Conservation (phyloP, 2,888 invertebrate genomes). For the Piscicola geometra region DNA sequence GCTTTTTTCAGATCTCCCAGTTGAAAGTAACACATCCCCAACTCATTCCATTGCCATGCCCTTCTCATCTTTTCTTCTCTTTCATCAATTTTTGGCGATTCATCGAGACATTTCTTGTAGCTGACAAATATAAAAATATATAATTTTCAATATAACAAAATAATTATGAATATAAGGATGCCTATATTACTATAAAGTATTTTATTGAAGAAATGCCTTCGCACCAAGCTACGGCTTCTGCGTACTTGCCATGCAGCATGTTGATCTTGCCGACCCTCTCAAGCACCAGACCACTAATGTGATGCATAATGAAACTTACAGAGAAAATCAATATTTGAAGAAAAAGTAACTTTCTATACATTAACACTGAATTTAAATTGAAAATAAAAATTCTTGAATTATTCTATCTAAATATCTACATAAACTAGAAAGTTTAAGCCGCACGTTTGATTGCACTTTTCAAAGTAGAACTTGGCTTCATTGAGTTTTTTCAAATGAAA, state of each 20-base stretch:
- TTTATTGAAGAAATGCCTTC: not conserved
- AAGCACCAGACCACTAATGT: no score
- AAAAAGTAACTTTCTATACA: no score
- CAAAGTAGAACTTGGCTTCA: no score
- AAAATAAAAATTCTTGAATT: no score
- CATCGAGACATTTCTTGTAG: slow-evolving; percentile 46
- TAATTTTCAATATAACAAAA: not conserved
- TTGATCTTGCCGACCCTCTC: not conserved
- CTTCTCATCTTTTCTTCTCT: slow-evolving; percentile 54
- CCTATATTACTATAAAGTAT: no score
- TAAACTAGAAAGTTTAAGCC: no score
- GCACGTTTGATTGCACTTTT: no score
- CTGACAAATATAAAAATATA: not conserved
- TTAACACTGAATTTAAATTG: no score
- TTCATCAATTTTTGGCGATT: slow-evolving; percentile 54
- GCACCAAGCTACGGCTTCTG: not conserved
- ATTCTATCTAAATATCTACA: not conserved
- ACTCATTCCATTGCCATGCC: slow-evolving; percentile 58
- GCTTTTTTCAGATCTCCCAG: slow-evolving; percentile 47
- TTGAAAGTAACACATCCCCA: slow-evolving; percentile 57
- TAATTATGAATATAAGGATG: not conserved
- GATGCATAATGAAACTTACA: no score
- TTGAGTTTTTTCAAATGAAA: no score
- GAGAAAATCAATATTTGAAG: no score
- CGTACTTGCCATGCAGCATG: not conserved